Conservation (phyloP, 2,113 vertebrate species). For the Oenanthe oenanthe region DNA sequence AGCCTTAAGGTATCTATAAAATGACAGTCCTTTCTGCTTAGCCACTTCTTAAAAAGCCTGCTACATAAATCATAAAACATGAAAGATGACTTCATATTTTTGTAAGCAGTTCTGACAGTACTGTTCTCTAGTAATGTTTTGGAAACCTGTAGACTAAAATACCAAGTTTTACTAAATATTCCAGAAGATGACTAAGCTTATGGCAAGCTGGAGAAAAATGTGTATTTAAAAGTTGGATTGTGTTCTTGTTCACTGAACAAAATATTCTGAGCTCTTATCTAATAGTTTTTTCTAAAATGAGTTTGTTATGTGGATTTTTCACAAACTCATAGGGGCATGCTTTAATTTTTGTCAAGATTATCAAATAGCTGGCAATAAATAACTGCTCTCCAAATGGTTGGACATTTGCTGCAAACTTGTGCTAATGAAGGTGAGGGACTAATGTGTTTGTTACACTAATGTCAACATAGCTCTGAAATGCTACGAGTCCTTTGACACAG, state of each 20-base stretch:
- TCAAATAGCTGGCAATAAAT: slow-evolving; percentile 60
- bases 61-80: not conserved
- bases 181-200: slow-evolving; percentile 54
- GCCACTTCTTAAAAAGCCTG: not conserved
- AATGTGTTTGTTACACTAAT: slow-evolving; percentile 54
- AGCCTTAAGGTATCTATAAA: not conserved
- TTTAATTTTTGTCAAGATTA: slow-evolving; percentile 63
- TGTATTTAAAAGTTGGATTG: not conserved
- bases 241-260: not conserved
- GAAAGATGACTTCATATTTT: slow-evolving; percentile 31
- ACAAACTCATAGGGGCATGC: not conserved
- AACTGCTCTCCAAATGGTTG: slow-evolving; percentile 58
- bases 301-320: slow-evolving; percentile 13
- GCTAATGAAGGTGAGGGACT: slow-evolving; percentile 52
- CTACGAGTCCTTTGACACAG: slow-evolving; percentile 29
- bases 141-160: slow-evolving; percentile 24
- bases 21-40: not conserved
- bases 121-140: slow-evolving; percentile 52
- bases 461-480: slow-evolving; percentile 49
- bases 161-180: slow-evolving; percentile 21
- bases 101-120: not conserved
- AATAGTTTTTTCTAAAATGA: slow-evolving; percentile 14
- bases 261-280: slow-evolving; percentile 33
- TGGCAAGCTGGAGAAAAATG: slow-evolving; percentile 26
- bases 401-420: slow-evolving; percentile 53